These are phyloP conservation scores for Ornithoptera priamus DNA, from an alignment of 2,888 invertebrate species.

Conservation along the genomic window DNA sequence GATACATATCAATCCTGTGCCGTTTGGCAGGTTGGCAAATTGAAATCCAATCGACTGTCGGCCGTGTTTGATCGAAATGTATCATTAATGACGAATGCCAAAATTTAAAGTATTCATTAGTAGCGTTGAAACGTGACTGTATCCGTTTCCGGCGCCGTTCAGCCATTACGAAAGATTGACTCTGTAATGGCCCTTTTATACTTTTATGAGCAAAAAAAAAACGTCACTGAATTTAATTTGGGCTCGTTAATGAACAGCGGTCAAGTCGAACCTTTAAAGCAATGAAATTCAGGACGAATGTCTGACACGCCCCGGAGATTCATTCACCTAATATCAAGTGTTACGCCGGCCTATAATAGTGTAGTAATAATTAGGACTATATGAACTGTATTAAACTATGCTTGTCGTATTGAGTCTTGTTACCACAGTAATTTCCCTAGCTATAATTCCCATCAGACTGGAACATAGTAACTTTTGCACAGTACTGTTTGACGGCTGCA, in stretches of 20 bases:
- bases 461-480: too few species aligned
- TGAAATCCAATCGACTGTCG: constrained; percentile 23
- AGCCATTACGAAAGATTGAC: constrained; percentile 45
- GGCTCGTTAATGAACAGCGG: constrained; percentile 17
- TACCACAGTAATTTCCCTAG: too few species aligned
- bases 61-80: constrained; percentile 31
- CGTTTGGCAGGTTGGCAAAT: constrained; percentile 23
- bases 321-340: too few species aligned
- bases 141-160: constrained; percentile 44
- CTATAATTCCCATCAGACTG: too few species aligned
- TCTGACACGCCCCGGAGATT: too few species aligned
- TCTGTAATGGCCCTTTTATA: constrained; percentile 37
- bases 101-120: constrained; percentile 59
- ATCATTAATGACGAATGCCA: constrained; percentile 48
- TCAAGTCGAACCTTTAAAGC: too few species aligned
- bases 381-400: too few species aligned
- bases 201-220: constrained; percentile 33
- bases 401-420: too few species aligned
- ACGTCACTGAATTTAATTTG: constrained; percentile 30
- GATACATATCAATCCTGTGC: constrained; percentile 10
- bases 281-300: too few species aligned
- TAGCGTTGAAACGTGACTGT: constrained; percentile 47
- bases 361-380: too few species aligned
- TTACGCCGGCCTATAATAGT: too few species aligned
- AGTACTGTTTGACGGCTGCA: too few species aligned